Base-by-base conservation (phyloP, 2,888 invertebrate genomes). In the Andrena chrysosceles region DNA sequence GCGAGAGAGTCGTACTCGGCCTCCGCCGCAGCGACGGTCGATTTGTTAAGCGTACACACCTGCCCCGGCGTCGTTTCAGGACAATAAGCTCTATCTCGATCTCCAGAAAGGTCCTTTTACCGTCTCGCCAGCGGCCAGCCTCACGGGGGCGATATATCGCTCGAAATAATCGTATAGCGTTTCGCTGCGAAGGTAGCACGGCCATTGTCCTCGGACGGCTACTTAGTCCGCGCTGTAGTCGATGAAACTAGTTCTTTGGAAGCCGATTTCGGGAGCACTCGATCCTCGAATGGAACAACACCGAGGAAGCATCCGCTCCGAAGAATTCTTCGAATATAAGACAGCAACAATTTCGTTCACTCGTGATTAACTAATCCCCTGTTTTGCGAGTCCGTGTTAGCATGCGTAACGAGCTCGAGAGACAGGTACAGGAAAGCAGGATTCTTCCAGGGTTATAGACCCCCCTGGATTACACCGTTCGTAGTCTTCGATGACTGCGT, bases 61-160 rank as follows among this genome's bases (percentile, higher is more conserved):
- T 91, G 91, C 91, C 88, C 87, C 70, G 88, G 85, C 87, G 87
- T 89, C 89, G 89, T 91, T 90, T 84, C 89, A 69, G 91, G 90
- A 91, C 91, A 91, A 91, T 91, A 90, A 91, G 87, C 90, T 88
- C 90, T 91, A 91, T 91, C 91, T 91, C 88, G 90, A 91, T 91
- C 90, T 91, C 85, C 56, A 80, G 83, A 84, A 86, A 88, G 90
- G 88, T 90, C 90, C 89, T 89, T 90, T 91, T 89, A 91, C 90
- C 88, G 83, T 85, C 77, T 86, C 75, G 87, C 85, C 87, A 87
- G 88, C 86, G 86, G 86, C 86, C 89, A 77, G 81, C 26, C 85
- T 87, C 87, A 81, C 87, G 80, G 87, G 81, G 78, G 82, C 85
- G 86, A 87, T 89, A 87, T 89, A 89, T 89, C 89, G 86, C 84